Base-by-base conservation (phyloP, 35 echinoderm and acorn worm genomes). In the Apostichopus californicus region DNA sequence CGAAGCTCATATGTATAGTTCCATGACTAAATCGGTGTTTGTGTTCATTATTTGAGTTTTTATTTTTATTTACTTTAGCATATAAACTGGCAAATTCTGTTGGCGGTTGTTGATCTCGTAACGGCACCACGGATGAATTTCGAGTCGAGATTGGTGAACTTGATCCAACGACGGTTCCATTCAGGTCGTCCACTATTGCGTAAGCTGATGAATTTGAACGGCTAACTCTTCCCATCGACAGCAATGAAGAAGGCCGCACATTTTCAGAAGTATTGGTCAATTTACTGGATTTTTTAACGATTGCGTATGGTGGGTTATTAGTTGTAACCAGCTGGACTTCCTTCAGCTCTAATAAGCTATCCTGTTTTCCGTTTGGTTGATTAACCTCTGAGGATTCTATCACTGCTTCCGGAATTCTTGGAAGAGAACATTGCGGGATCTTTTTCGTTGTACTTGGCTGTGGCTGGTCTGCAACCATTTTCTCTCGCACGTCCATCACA, bases 61-160 rank as follows among this genome's bases (percentile, higher is more conserved):
- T 83, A 34, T 83, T 83, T 56, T 55, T 83, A 56, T 83, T 83
- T 5, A 83, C 80, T 83, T 83, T 83, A 3, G 80, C 80, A 53
- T 83, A 83, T 15, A 83, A 56, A 55, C 25, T 83, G 55, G 14
- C 17, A 1, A 83, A 83, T 56, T 25, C 46, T 5, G 10, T 83
- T 34, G 28, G 28, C 28, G 28, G 28, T 34, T 34, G 28, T 34
- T 34, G 28, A 54, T 83, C 80, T 8, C 64, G 10, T 17, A 13
- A 10, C 2, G 10, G 11, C 11, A 10, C 64, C 17, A 13, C 64
- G 64, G 64, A 68, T 17, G 64, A 68, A 68, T 7, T 68, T 17
- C 64, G 64, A 10, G 64, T 68, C 11, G 64, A 15, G 64, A 68
- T 17, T 17, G 64, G 64, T 68, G 17, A 18, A 68, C 18, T 68